Conservation (phyloP, 2,113 vertebrate genomes). For the Egretta garzetta region DNA sequence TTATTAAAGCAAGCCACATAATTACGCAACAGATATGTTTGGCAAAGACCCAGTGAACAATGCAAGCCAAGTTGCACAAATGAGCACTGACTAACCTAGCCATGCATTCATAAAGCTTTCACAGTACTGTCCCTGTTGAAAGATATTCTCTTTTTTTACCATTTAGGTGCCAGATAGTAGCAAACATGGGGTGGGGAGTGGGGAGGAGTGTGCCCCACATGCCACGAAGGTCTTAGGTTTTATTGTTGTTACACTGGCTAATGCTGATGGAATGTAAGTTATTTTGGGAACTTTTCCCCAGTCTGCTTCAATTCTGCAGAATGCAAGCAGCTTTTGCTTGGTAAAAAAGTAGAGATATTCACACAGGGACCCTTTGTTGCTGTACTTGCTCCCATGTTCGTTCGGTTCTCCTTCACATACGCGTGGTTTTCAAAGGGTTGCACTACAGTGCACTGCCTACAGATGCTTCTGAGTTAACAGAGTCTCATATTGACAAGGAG, state of each 20-base stretch:
- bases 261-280: slow-evolving; percentile 21
- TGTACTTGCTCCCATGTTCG: neutral
- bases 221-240: neutral
- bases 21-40: neutral
- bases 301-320: neutral
- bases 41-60: slow-evolving; percentile 11
- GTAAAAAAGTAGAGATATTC: neutral
- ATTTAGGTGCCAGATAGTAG: neutral
- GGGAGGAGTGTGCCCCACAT: neutral
- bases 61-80: neutral
- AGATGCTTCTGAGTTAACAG: neutral
- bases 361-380: neutral
- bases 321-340: neutral
- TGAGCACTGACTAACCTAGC: neutral
- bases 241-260: neutral
- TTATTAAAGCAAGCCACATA: slow-evolving; percentile 10
- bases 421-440: neutral
- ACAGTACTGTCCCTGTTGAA: neutral
- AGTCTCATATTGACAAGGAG: neutral
- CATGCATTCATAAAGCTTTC: neutral
- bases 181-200: neutral
- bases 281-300: neutral
- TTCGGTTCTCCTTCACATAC: neutral
- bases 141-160: neutral
- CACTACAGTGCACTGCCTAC: neutral